Evolutionary conservation across 2,888 invertebrate genomes (phyloP).

Genomic region (Ecdyonurus torrentis): DNA sequence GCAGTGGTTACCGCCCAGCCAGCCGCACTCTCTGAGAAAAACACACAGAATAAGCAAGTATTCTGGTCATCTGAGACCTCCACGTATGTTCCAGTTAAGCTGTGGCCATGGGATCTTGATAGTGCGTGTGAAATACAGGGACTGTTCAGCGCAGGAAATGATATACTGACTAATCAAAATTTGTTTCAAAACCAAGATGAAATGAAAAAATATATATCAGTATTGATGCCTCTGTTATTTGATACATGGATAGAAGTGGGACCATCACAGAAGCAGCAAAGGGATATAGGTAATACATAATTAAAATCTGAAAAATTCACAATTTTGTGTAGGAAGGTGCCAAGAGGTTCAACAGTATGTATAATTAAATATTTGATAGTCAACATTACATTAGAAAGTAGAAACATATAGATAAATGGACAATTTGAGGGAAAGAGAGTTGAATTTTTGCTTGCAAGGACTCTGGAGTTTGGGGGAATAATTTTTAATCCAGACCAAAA

Average conservation of each 20-base stretch:
- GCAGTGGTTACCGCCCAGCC: constrained; percentile 22
- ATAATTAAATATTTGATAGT: no score
- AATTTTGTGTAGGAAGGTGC: no score
- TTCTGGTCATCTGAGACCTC: background rate
- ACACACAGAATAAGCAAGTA: background rate
- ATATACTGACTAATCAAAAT: background rate
- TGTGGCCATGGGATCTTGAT: background rate
- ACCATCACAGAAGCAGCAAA: constrained; percentile 24
- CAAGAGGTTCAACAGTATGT: no score
- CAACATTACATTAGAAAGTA: no score
- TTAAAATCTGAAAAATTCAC: no score
- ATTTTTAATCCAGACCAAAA: no score
- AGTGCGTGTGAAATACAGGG: constrained; percentile 3
- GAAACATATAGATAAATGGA: no score
- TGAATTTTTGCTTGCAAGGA: no score
- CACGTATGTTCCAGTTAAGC: background rate
- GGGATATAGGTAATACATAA: background rate
- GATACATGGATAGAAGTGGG: constrained; percentile 74
- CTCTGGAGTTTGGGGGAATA: no score
- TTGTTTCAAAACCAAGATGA: constrained; percentile 8
- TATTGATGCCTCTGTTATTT: constrained; percentile 57
- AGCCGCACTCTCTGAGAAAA: background rate
- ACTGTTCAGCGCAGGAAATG: constrained; percentile 1
- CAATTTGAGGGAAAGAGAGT: no score
- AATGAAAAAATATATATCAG: constrained; percentile 43